A percentile compares a stretch with the other conserved stretches of the same genome.
phyloP scores from a whole-genome alignment of 2,113 vertebrate genomes.

The Genyomyrus donnyi region DNA sequence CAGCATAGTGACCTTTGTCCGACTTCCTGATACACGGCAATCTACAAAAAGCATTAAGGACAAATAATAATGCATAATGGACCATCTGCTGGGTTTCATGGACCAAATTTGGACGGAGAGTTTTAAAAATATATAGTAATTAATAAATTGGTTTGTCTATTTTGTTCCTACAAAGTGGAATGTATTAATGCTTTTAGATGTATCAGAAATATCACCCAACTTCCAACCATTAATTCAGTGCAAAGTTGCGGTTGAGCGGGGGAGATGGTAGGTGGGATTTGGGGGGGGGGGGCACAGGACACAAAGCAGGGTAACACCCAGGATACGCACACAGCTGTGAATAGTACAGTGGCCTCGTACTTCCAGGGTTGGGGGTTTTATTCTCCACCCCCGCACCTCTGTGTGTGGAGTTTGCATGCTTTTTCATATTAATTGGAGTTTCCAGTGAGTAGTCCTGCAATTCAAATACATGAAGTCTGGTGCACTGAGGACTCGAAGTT shows the following conservation, averaged over 20 bases:
- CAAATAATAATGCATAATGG: not conserved
- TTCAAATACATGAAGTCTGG: not conserved
- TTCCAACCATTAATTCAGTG: not conserved
- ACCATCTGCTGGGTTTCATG: not conserved
- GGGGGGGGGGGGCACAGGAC: not conserved
- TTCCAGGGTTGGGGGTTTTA: not conserved
- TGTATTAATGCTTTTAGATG: not conserved
- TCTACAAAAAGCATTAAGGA: not conserved
- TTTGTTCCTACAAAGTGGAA: not conserved
- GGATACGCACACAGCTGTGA: not conserved
- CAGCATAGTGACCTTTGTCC: not conserved
- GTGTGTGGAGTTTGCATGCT: not conserved
- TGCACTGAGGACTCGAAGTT: not conserved
- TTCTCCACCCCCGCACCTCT: not conserved
- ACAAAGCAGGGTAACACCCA: not conserved
- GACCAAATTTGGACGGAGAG: not conserved
- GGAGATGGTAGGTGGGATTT: not conserved
- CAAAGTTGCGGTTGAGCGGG: not conserved
- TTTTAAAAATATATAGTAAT: not conserved
- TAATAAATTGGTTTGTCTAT: not conserved
- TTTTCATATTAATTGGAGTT: not conserved
- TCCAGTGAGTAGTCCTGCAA: not conserved
- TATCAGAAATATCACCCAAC: not conserved
- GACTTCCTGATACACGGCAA: not conserved
- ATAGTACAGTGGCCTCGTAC: not conserved